These are phyloP conservation scores for Sebastes schlegelii DNA, from an alignment of 2,113 vertebrate species.

Conservation along the genomic window DNA sequence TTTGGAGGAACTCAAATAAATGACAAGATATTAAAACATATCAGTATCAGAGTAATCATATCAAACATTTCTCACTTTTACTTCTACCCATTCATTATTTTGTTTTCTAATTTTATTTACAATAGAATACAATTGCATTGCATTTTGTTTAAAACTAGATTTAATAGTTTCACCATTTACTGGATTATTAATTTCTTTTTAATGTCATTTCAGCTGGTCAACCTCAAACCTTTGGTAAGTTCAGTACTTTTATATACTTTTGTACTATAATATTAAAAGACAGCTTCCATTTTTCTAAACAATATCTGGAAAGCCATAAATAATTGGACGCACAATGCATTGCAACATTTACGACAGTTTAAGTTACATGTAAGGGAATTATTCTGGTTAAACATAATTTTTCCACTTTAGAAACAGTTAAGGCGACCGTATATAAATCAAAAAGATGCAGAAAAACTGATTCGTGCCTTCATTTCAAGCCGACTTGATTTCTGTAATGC, in stretches of 20 bases:
- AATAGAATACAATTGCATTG: not conserved
- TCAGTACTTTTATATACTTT: not conserved
- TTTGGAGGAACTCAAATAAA: not conserved
- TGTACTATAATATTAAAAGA: not conserved
- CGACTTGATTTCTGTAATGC: too few relatives aligned
- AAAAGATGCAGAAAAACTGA: too few relatives aligned
- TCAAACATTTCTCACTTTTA: not conserved
- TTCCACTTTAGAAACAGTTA: too few relatives aligned
- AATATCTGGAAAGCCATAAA: not conserved
- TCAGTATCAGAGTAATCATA: not conserved
- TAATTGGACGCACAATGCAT: not conserved
- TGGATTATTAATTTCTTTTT: not conserved
- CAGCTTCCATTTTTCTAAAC: not conserved
- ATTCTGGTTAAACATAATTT: too few relatives aligned
- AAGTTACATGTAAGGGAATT: not conserved
- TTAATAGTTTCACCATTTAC: not conserved
- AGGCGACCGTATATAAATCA: too few relatives aligned
- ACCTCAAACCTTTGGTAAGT: constrained; percentile 49
- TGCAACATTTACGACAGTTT: not conserved
- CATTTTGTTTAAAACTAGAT: not conserved
- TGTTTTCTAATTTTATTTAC: not conserved
- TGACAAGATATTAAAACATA: not conserved
- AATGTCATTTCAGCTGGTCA: constrained; percentile 54
- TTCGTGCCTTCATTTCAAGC: too few relatives aligned
- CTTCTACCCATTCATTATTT: not conserved